Conservation (phyloP, 2,797 vertebrate species). For the Oreochromis grahami region DNA sequence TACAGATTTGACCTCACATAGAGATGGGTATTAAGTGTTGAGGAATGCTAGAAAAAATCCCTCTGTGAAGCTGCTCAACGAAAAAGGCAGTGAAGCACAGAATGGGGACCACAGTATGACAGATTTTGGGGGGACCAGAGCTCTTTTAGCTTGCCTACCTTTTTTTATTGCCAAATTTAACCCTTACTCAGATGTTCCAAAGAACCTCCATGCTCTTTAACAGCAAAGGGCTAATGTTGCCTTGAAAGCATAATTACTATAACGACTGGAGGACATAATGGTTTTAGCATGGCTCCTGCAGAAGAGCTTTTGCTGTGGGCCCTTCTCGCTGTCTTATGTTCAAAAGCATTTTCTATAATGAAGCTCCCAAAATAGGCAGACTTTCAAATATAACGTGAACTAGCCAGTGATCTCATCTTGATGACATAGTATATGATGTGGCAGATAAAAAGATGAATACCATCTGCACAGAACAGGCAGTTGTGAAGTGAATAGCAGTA, state of each 20-base stretch:
- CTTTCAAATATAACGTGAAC: conserved; percentile 44
- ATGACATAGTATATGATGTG: conserved; percentile 40
- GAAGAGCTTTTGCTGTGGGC: conserved; percentile 35
- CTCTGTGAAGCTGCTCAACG: not conserved
- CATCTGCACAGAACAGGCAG: conserved; percentile 17
- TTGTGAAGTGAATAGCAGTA: not conserved
- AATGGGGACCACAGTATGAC: not conserved
- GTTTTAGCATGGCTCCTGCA: conserved; percentile 70
- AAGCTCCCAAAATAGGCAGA: conserved; percentile 47
- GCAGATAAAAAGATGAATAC: conserved; percentile 32
- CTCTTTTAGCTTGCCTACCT: conserved; percentile 5
- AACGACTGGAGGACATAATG: conserved; percentile 70
- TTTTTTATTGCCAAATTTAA: conserved; percentile 39
- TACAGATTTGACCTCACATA: not conserved
- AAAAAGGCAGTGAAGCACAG: not conserved
- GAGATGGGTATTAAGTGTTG: not conserved
- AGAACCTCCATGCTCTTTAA: conserved; percentile 30
- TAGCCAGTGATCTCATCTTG: conserved; percentile 44
- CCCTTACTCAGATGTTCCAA: conserved; percentile 51
- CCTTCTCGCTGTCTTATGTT: conserved; percentile 59
- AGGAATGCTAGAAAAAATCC: not conserved
- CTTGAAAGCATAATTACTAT: conserved; percentile 68
- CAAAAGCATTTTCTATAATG: conserved; percentile 58
- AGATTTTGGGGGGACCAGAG: not conserved
- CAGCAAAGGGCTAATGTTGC: conserved; percentile 39